Percentiles rank a stretch among this genome's conserved stretches.
Evolutionary conservation across 2,888 invertebrate genomes (phyloP).

Genomic region (Gastrophysa polygoni): DNA sequence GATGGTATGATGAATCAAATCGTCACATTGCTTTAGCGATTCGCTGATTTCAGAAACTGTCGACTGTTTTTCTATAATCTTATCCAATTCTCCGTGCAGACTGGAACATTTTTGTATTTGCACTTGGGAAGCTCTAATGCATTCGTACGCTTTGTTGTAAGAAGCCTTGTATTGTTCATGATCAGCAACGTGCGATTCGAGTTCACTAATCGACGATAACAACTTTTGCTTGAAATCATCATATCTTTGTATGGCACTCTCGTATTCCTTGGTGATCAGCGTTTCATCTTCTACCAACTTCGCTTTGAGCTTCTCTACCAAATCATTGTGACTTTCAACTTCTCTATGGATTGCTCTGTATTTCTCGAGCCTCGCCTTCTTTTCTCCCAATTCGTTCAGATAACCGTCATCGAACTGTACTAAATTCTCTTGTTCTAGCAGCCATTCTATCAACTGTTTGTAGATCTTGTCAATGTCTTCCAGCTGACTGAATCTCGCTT

Average conservation of each 20-base stretch:
- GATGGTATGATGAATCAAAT: conserved; percentile 73
- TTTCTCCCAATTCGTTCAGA: conserved; percentile 87
- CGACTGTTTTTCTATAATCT: conserved; percentile 75
- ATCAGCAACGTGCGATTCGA: conserved; percentile 83
- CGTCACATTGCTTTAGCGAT: conserved; percentile 74
- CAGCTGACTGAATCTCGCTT: conserved; percentile 75
- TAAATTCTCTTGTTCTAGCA: conserved; percentile 86
- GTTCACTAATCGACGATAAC: conserved; percentile 68
- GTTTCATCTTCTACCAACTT: conserved; percentile 71
- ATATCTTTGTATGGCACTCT: conserved; percentile 73
- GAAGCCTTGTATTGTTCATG: conserved; percentile 88
- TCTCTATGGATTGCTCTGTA: conserved; percentile 83
- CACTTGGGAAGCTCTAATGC: conserved; percentile 80
- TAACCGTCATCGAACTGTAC: conserved; percentile 75
- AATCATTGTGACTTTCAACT: conserved; percentile 77
- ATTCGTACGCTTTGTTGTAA: conserved; percentile 82
- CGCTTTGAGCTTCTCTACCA: conserved; percentile 76
- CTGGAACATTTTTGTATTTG: conserved; percentile 85
- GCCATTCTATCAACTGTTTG: conserved; percentile 83
- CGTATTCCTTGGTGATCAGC: conserved; percentile 66
- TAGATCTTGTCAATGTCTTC: conserved; percentile 87
- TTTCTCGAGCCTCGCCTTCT: conserved; percentile 87
- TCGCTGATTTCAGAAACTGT: conserved; percentile 73
- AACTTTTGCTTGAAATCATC: conserved; percentile 71
- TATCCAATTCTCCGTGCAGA: conserved; percentile 84